phyloP scores from a whole-genome alignment of 1,140 invertebrate genomes.

The Sinonovacula constricta region DNA sequence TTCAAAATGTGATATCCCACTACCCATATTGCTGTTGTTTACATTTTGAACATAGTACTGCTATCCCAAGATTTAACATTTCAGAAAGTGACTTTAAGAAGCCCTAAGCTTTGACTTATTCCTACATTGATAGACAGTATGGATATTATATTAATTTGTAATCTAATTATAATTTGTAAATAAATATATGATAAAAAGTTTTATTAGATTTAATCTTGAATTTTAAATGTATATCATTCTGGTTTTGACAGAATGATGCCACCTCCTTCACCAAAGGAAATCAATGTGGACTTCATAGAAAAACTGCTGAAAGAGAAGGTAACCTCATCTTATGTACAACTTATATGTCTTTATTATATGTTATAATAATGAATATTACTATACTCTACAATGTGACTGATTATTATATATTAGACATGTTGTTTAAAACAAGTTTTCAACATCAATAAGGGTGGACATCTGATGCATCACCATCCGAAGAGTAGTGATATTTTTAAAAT shows the following conservation, averaged over 20 bases:
- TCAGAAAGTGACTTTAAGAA: neutral
- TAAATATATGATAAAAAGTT: neutral
- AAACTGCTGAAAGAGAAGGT: slow-evolving; percentile 75
- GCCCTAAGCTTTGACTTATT: neutral
- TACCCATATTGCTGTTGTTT: too few relatives aligned
- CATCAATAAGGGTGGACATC: too few relatives aligned
- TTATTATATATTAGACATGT: too few relatives aligned
- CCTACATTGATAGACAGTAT: neutral
- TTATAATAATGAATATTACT: neutral
- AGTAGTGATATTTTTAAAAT: too few relatives aligned
- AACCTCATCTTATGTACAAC: slow-evolving; percentile 15
- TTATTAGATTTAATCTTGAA: neutral
- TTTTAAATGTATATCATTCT: neutral
- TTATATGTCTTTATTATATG: neutral
- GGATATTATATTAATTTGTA: neutral
- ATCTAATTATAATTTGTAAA: neutral
- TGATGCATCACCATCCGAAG: too few relatives aligned
- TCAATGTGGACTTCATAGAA: slow-evolving; percentile 74
- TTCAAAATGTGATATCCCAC: too few relatives aligned
- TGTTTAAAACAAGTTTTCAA: too few relatives aligned
- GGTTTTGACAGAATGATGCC: slow-evolving; percentile 53
- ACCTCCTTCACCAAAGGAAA: slow-evolving; percentile 63
- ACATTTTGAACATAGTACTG: too few relatives aligned
- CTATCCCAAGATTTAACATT: too few relatives aligned
- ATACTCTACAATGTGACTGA: neutral